Evolutionary conservation across 1,140 invertebrate genomes (phyloP).

Genomic region (Asbolus verrucosus): DNA sequence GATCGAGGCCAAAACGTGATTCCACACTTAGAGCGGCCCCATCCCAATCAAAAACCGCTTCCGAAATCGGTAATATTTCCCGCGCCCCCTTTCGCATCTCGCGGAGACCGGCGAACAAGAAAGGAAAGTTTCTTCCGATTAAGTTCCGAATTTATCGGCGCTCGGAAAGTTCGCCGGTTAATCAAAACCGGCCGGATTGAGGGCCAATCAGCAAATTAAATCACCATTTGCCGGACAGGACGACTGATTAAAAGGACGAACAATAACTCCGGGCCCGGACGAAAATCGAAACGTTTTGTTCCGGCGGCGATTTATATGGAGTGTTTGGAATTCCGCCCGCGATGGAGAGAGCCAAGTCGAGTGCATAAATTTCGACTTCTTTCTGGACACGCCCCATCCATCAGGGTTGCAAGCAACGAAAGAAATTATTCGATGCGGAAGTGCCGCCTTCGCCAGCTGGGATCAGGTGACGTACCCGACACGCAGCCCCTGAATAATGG

Average conservation of each 20-base stretch:
- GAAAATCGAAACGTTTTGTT: no score
- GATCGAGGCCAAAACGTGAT: not conserved
- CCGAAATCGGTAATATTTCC: constrained; percentile 5
- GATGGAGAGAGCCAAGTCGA: no score
- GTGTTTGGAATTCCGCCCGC: constrained; percentile 14
- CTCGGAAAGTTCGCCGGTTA: constrained; percentile 34
- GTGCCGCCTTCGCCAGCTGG: no score
- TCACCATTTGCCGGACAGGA: constrained; percentile 27
- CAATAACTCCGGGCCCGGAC: not conserved
- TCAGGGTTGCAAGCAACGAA: no score
- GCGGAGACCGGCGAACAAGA: constrained; percentile 21
- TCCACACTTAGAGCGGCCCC: not conserved
- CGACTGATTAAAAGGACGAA: constrained; percentile 14
- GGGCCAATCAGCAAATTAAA: constrained; percentile 39
- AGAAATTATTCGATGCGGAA: no score
- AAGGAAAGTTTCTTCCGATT: constrained; percentile 36
- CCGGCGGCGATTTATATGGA: not conserved
- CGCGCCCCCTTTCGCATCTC: constrained; percentile 1
- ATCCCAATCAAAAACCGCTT: not conserved
- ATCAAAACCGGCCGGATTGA: constrained; percentile 27
- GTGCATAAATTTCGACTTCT: no score
- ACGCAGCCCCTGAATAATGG: no score
- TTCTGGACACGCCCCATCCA: no score
- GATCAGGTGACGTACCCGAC: no score
- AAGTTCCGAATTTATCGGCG: constrained; percentile 27